A percentile compares a stretch with the other conserved stretches of the same genome.
Evolutionary conservation across 2,797 vertebrate species (phyloP).

Genomic region (Clarias platycephalus): DNA sequence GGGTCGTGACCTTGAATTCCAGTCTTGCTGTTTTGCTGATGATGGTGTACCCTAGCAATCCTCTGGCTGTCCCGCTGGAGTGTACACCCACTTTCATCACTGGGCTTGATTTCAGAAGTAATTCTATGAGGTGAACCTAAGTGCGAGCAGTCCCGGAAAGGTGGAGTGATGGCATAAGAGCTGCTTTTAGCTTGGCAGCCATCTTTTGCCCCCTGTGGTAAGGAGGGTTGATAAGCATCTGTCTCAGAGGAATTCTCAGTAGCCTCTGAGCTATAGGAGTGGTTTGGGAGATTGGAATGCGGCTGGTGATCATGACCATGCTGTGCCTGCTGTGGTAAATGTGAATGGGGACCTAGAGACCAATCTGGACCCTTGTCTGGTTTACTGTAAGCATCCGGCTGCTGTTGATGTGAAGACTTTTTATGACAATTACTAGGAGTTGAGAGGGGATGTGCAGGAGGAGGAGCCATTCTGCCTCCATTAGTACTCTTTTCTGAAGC

Average conservation of each 20-base stretch:
- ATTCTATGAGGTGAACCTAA: slow-evolving; percentile 61
- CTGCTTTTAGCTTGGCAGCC: slow-evolving; percentile 68
- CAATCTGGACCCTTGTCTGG: slow-evolving; percentile 82
- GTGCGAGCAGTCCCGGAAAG: slow-evolving; percentile 73
- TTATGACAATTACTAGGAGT: slow-evolving; percentile 71
- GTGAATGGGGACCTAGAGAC: slow-evolving; percentile 69
- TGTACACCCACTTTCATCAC: slow-evolving; percentile 65
- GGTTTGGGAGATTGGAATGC: slow-evolving; percentile 58
- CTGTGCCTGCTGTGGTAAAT: slow-evolving; percentile 57
- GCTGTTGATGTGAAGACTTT: slow-evolving; percentile 68
- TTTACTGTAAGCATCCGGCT: slow-evolving; percentile 79
- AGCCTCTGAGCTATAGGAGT: slow-evolving; percentile 78
- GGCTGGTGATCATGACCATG: slow-evolving; percentile 54
- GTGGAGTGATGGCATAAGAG: slow-evolving; percentile 79
- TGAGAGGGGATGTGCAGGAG: slow-evolving; percentile 57
- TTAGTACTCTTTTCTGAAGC: slow-evolving; percentile 65
- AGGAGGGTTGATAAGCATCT: slow-evolving; percentile 73
- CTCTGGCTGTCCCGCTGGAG: slow-evolving; percentile 84
- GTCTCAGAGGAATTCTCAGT: slow-evolving; percentile 67
- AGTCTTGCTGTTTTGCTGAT: slow-evolving; percentile 80
- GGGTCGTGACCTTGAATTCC: slow-evolving; percentile 57
- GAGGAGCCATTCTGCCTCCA: slow-evolving; percentile 59
- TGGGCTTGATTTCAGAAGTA: slow-evolving; percentile 51
- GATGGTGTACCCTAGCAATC: slow-evolving; percentile 91
- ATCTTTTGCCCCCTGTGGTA: slow-evolving; percentile 74